Percentiles rank a stretch among this genome's conserved stretches.
Evolutionary conservation across 2,113 vertebrate species (phyloP).

Genomic region (Neoarius graeffei): DNA sequence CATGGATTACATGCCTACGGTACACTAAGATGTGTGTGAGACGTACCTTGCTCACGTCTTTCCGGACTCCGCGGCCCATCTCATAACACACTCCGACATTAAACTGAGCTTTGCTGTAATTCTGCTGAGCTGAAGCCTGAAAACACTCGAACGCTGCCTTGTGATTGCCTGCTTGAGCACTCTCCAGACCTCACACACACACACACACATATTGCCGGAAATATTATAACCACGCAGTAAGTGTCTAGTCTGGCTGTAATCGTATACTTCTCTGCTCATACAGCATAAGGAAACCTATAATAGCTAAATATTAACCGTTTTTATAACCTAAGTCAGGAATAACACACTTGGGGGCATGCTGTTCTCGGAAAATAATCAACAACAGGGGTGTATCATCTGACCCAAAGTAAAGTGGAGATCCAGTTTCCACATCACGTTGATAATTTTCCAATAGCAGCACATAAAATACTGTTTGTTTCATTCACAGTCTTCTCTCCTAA

Average conservation of each 20-base stretch:
- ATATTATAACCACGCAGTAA: not conserved
- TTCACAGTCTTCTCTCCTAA: too few species aligned
- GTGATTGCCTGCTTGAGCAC: conserved; percentile 65
- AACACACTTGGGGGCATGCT: not conserved
- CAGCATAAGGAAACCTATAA: not conserved
- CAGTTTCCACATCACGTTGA: not conserved
- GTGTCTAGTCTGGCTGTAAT: not conserved
- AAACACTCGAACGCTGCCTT: conserved; percentile 82
- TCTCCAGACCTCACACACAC: conserved; percentile 79
- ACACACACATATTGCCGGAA: conserved; percentile 5
- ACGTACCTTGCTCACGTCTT: conserved; percentile 78
- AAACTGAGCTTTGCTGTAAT: conserved; percentile 92
- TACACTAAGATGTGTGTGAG: not conserved
- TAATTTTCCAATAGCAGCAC: not conserved
- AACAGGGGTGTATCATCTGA: not conserved
- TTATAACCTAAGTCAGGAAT: not conserved
- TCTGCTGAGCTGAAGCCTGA: conserved; percentile 80
- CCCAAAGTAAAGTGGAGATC: not conserved
- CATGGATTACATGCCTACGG: not conserved
- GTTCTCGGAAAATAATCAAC: not conserved
- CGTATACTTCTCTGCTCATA: too few species aligned
- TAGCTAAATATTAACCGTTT: not conserved
- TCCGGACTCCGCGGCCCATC: conserved; percentile 81
- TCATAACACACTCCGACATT: conserved; percentile 89
- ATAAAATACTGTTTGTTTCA: too few species aligned